Evolutionary conservation across 2,888 invertebrate species (phyloP), one percentile per base, ranked within the genome.

Genomic region (Napeogenes sylphis): DNA sequence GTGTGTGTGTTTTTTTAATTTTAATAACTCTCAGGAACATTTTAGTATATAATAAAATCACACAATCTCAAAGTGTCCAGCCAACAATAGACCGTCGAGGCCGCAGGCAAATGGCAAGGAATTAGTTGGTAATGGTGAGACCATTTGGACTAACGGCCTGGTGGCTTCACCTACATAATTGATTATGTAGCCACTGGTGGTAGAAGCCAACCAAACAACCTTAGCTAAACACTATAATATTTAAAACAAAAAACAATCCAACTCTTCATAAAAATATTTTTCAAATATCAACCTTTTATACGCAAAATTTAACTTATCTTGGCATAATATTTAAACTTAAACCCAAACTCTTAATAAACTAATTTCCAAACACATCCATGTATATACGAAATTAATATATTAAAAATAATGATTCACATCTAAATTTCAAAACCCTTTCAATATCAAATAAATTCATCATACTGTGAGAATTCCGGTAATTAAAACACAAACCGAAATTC

Each of bases 21-120:
- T 35, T 35, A 35, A 35, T 6, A 51, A 2, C 51, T 5, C 6
- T 3, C 51, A 12, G 51, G 30, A 51, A 21, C 8, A 30, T 51
- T 51, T 51, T 51, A 51, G 51, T 61, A 47, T 38, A 62, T 58
- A 62, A 58, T 21, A 58, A 61, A 64, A 64, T 64, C 67, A 62
- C 62, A 61, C 56, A 56, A 61, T 46, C 58, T 54, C 60, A 58
- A 54, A 53, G 55, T 56, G 75, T 78, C 75, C 72, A 73, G 70
- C 59, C 67, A 62, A 67, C 71, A 66, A 68, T 82, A 76, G 78
- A 70, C 71, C 70, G 70, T 68, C 75, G 71, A 76, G 73, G 83
- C 87, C 88, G 82, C 89, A 89, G 83, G 87, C 89, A 90, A 90
- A 91, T 88, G 88, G 85, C 87, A 82, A 84, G 85, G 87, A 88